These are phyloP conservation scores for Ctenomys sociabilis DNA, from an alignment of 2,113 vertebrate genomes.

Conservation along the genomic window DNA sequence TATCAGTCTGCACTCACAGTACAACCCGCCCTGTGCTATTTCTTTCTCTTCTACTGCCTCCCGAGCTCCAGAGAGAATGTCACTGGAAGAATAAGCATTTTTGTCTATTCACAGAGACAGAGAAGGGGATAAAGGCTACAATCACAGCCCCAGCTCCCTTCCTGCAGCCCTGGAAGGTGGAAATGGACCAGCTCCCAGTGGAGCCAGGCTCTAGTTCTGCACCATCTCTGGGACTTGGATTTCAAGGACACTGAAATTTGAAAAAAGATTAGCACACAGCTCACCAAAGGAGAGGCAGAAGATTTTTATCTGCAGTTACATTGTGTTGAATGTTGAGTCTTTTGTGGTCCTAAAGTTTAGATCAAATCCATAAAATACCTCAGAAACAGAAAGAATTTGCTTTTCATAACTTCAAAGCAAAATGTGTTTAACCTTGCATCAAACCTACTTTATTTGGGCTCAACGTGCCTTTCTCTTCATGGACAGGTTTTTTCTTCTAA, in stretches of 20 bases:
- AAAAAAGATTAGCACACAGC: not conserved
- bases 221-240: not conserved
- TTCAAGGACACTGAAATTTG: not conserved
- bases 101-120: not conserved
- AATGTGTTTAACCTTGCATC: conserved; percentile 42
- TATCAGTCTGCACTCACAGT: not conserved
- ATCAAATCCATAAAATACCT: conserved; percentile 59
- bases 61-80: not conserved
- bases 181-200: not conserved
- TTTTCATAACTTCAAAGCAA: conserved; percentile 52
- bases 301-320: not conserved
- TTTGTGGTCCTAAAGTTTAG: conserved; percentile 54
- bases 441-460: not conserved
- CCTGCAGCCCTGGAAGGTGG: too few relatives aligned
- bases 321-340: not conserved
- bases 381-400: conserved; percentile 56
- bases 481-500: not conserved
- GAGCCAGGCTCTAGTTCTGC: not conserved
- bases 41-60: not conserved
- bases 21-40: not conserved
- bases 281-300: not conserved
- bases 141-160: conserved; percentile 9
- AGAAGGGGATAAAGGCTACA: not conserved
- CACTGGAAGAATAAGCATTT: not conserved
- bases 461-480: not conserved